phyloP scores from a whole-genome alignment of 92 coral and sea anemone genomes.

The Porites evermanni region DNA sequence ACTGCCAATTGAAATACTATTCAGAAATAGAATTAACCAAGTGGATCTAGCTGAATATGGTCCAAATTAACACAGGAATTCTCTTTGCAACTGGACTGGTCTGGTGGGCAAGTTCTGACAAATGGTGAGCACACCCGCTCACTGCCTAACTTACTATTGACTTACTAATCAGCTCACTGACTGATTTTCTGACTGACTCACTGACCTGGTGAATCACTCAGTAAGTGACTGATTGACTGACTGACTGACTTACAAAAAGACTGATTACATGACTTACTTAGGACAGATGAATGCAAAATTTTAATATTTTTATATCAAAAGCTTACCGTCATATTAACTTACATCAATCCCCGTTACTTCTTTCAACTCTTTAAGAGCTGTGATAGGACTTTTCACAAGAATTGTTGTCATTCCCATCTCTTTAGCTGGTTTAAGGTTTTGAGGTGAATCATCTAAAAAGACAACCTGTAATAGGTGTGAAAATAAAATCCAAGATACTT shows the following conservation, averaged over 20 bases:
- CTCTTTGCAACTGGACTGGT: too few relatives aligned
- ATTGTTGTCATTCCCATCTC: constrained; percentile 85
- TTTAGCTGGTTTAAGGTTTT: constrained; percentile 75
- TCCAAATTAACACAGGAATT: too few relatives aligned
- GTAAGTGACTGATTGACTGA: not conserved
- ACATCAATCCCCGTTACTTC: constrained; percentile 83
- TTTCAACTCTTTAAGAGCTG: constrained; percentile 68
- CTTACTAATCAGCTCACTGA: not conserved
- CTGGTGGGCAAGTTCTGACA: too few relatives aligned
- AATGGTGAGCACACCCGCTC: too few relatives aligned
- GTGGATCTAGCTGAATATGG: too few relatives aligned
- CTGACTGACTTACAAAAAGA: not conserved
- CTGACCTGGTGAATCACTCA: not conserved
- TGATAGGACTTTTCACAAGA: constrained; percentile 75
- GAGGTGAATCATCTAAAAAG: constrained; percentile 74
- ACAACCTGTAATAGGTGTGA: constrained; percentile 44
- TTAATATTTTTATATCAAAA: too few relatives aligned
- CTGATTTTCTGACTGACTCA: not conserved
- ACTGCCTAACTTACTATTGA: not conserved
- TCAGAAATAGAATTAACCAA: too few relatives aligned
- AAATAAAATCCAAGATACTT: too few relatives aligned
- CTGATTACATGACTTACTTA: too few relatives aligned
- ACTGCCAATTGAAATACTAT: not conserved
- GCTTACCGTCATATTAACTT: constrained; percentile 21
- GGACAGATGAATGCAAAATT: too few relatives aligned